A percentile compares a stretch with the other conserved stretches of the same genome.
These are phyloP conservation scores for Drosophila formosana DNA, from an alignment of 2,888 invertebrate genomes.

Conservation along the genomic window DNA sequence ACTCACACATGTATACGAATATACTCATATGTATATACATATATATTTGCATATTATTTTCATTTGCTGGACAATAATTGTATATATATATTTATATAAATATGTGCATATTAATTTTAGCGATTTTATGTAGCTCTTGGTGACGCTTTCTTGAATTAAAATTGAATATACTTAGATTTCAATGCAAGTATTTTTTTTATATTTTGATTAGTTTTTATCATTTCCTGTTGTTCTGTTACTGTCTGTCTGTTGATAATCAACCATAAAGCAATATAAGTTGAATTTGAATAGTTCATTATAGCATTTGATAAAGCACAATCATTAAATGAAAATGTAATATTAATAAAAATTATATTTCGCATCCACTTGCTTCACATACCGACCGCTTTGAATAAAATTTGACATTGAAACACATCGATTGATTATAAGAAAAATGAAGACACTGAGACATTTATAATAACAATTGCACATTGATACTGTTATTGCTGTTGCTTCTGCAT, in stretches of 20 bases:
- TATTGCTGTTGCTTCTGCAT: conserved; percentile 46
- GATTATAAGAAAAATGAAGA: conserved; percentile 29
- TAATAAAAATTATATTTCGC: conserved; percentile 15
- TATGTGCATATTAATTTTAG: conserved; percentile 34
- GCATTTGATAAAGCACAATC: conserved; percentile 45
- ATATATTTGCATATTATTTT: conserved; percentile 33
- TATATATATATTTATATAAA: conserved; percentile 41
- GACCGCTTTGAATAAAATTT: conserved; percentile 30
- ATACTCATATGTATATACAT: conserved; percentile 38
- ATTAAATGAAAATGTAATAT: conserved; percentile 20
- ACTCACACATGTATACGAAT: conserved; percentile 37
- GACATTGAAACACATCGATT: conserved; percentile 53
- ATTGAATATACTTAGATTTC: conserved; percentile 65
- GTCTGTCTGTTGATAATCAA: conserved; percentile 23
- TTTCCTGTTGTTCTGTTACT: conserved; percentile 38
- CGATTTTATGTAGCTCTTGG: conserved; percentile 30
- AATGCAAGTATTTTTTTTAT: conserved; percentile 40
- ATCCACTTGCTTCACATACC: conserved; percentile 55
- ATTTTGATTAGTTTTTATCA: conserved; percentile 58
- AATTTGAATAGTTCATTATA: conserved; percentile 29
- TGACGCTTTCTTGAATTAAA: conserved; percentile 58
- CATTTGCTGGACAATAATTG: conserved; percentile 61
- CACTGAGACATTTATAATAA: conserved; percentile 54
- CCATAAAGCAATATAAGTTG: conserved; percentile 42
- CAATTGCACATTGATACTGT: conserved; percentile 59